Conservation (phyloP, 2,113 vertebrate genomes). For the Neopipo cinnamomea region DNA sequence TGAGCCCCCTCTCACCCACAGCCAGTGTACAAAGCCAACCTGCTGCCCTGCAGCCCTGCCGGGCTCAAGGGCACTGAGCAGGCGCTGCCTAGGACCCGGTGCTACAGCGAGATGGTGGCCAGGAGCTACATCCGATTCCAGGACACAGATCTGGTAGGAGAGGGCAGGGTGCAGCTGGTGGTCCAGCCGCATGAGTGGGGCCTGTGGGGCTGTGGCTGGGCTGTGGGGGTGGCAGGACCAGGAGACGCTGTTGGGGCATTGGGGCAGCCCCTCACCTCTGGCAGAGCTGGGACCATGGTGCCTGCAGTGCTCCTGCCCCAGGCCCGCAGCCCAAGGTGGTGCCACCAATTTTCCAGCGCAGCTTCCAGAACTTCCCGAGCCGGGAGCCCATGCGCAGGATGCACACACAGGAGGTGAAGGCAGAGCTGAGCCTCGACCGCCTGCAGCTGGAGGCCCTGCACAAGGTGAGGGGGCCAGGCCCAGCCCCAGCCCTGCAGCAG, state of each 20-base stretch:
- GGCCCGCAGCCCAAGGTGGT: not conserved
- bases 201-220: not conserved
- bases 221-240: not conserved
- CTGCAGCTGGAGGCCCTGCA: conserved; percentile 86
- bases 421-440: conserved; percentile 77
- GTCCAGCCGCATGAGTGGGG: fast-evolving
- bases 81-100: conserved; percentile 58
- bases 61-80: not conserved
- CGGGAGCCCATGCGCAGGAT: conserved; percentile 80
- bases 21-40: conserved; percentile 84
- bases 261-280: fast-evolving
- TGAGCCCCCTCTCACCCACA: conserved; percentile 38
- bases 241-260: fast-evolving
- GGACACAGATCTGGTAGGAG: conserved; percentile 85
- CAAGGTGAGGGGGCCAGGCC: conserved; percentile 75
- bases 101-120: conserved; percentile 76
- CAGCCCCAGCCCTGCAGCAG: fast-evolving
- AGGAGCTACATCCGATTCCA: conserved; percentile 80
- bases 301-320: fast-evolving
- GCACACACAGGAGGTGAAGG: conserved; percentile 76
- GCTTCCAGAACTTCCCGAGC: conserved; percentile 70
- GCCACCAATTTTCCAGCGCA: conserved; percentile 49
- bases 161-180: not conserved
- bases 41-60: conserved; percentile 61
- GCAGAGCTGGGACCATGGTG: fast-evolving